phyloP scores from a whole-genome alignment of 2,797 vertebrate genomes.

The Labroides dimidiatus region DNA sequence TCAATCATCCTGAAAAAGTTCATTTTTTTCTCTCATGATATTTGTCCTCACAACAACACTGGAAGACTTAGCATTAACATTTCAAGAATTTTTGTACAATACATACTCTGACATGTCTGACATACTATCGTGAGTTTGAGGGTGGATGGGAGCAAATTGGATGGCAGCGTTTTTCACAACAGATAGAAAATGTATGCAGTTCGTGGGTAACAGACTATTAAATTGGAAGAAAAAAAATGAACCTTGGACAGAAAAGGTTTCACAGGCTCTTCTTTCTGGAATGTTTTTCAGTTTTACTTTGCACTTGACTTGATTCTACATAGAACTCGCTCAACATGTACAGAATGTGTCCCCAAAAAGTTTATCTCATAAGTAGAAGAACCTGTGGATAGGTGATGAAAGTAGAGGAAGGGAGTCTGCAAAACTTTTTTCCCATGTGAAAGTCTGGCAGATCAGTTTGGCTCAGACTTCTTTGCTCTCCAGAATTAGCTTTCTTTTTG shows the following conservation, averaged over 20 bases:
- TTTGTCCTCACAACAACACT: too few species aligned
- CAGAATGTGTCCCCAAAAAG: background rate
- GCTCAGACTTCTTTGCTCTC: slow-evolving; percentile 13
- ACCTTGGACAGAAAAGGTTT: background rate
- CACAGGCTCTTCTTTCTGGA: background rate
- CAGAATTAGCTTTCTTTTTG: slow-evolving; percentile 16
- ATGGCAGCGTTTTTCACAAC: slow-evolving; percentile 14
- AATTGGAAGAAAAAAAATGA: background rate
- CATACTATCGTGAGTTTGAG: background rate
- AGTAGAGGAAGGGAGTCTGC: slow-evolving; percentile 6
- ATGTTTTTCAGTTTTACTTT: slow-evolving; percentile 17
- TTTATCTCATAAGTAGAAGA: slow-evolving; percentile 7
- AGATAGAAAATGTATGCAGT: background rate
- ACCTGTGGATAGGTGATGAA: slow-evolving; percentile 12
- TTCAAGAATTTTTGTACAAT: slow-evolving; percentile 25
- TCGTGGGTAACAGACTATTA: background rate
- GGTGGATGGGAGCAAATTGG: background rate
- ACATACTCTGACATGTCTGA: slow-evolving; percentile 9
- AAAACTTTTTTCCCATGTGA: slow-evolving; percentile 4
- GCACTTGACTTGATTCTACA: background rate
- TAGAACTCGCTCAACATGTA: slow-evolving; percentile 10
- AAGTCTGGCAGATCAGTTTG: slow-evolving; percentile 2
- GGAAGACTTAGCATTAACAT: background rate
- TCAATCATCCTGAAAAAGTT: too few species aligned
- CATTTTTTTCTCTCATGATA: too few species aligned